These are phyloP conservation scores for Drosophila pseudoobscura DNA, from an alignment of 1,140 invertebrate genomes.

Conservation along the genomic window DNA sequence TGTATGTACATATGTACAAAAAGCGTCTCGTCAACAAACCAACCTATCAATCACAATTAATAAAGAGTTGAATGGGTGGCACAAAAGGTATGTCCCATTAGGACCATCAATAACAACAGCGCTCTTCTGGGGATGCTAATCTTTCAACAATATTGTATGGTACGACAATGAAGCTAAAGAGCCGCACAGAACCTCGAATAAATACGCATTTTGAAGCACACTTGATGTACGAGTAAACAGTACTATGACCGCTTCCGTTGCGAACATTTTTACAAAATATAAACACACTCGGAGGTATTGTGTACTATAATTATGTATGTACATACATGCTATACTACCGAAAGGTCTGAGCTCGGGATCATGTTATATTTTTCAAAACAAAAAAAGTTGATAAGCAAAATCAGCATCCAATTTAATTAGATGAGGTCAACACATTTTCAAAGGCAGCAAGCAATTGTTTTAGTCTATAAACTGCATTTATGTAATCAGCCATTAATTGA, in stretches of 20 bases:
- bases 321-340: no score
- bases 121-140: conserved; percentile 17
- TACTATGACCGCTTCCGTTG: neutral
- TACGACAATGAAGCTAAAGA: no score
- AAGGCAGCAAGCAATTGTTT: neutral
- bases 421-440: conserved; percentile 3
- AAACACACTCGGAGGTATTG: no score
- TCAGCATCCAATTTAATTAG: conserved; percentile 12
- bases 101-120: conserved; percentile 30
- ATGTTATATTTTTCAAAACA: neutral
- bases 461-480: neutral
- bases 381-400: conserved; percentile 4
- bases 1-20: conserved; percentile 13
- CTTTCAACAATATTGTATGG: no score
- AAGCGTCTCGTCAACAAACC: conserved; percentile 4
- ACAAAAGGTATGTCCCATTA: conserved; percentile 15
- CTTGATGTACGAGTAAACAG: no score
- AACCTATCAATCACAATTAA: conserved; percentile 57
- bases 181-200: no score
- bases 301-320: no score
- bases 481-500: conserved; percentile 13
- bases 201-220: no score
- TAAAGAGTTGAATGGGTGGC: conserved; percentile 28
- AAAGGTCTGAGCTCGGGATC: neutral
- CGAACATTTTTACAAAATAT: no score